Conservation (phyloP, 2,113 vertebrate genomes). For the Cyanistes caeruleus region DNA sequence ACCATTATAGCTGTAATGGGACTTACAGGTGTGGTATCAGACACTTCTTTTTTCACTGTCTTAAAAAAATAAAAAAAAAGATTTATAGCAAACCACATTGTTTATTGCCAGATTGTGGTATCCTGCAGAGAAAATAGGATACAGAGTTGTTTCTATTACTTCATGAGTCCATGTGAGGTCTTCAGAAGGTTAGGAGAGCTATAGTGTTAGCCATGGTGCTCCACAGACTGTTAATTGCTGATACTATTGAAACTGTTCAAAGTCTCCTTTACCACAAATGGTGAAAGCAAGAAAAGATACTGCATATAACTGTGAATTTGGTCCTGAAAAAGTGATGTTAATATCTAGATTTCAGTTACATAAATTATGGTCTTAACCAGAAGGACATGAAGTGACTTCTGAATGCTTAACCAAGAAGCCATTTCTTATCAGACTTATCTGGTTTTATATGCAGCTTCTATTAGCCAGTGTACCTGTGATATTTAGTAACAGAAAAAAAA, state of each 20-base stretch:
- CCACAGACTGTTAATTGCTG: neutral
- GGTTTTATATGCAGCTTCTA: neutral
- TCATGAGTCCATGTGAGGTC: neutral
- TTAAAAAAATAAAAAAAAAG: neutral
- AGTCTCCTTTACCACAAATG: neutral
- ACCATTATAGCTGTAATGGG: neutral
- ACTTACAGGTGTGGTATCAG: neutral
- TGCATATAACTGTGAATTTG: neutral
- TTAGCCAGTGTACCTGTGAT: neutral
- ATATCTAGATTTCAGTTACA: neutral
- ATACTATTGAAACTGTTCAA: neutral
- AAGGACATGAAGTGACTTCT: neutral
- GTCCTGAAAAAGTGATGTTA: neutral
- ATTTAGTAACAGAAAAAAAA: neutral
- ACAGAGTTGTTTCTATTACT: neutral
- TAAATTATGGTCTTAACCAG: neutral
- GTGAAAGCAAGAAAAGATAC: neutral
- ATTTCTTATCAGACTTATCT: neutral
- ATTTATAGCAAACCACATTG: neutral
- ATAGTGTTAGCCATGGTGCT: neutral
- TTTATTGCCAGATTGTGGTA: neutral
- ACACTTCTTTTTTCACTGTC: neutral
- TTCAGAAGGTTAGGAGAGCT: neutral
- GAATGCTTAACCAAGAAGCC: neutral
- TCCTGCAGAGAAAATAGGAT: neutral